These are phyloP conservation scores for Mythimna pallens DNA, from an alignment of 2,888 invertebrate genomes.

Conservation along the genomic window DNA sequence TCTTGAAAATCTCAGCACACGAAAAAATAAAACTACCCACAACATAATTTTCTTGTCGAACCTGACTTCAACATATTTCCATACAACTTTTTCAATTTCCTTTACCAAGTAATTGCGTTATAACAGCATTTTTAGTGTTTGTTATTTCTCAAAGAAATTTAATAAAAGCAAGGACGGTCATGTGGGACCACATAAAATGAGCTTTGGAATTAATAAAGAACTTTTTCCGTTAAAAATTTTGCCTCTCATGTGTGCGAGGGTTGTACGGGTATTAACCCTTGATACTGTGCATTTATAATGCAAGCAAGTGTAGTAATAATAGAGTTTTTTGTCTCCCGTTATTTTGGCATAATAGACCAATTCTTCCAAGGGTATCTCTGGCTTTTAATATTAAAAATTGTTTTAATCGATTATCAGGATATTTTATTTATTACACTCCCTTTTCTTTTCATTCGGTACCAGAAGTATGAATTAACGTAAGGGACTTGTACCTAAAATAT, in stretches of 20 bases:
- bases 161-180: conserved; percentile 62
- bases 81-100: conserved; percentile 64
- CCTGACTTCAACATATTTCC: conserved; percentile 53
- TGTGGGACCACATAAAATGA: conserved; percentile 66
- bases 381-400: too few relatives aligned
- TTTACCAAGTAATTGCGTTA: conserved; percentile 63
- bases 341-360: too few relatives aligned
- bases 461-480: too few relatives aligned
- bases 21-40: conserved; percentile 23
- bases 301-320: neutral
- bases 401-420: too few relatives aligned
- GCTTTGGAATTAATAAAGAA: conserved; percentile 65
- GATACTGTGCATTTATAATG: conserved; percentile 37
- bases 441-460: too few relatives aligned
- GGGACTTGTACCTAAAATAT: too few relatives aligned
- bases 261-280: conserved; percentile 26
- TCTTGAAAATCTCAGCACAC: conserved; percentile 28
- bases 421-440: too few relatives aligned
- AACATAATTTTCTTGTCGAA: conserved; percentile 47
- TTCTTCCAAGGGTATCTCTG: too few relatives aligned
- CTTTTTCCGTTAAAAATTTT: conserved; percentile 65
- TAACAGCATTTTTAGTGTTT: conserved; percentile 63
- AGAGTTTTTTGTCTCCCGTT: neutral
- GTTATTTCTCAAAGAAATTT: conserved; percentile 67
- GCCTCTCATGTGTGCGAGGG: conserved; percentile 20